phyloP scores from a whole-genome alignment of 2,888 invertebrate species.

The Drosophila mayaguana region DNA sequence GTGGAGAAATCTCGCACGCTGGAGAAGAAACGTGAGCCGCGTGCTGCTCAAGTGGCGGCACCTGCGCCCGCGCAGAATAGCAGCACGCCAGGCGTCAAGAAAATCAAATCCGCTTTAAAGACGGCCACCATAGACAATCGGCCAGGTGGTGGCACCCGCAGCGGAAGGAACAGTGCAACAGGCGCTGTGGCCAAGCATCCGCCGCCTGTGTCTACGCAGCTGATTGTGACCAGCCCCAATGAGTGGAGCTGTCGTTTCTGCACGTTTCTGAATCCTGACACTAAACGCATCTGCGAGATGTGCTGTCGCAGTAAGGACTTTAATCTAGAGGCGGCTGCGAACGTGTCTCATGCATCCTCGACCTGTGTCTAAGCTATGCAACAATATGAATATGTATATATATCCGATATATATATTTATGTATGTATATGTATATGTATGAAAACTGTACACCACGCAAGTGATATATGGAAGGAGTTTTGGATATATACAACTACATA shows the following conservation, averaged over 20 bases:
- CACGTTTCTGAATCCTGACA: constrained; percentile 88
- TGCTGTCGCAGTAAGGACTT: constrained; percentile 87
- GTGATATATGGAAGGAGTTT: constrained; percentile 62
- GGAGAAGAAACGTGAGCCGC: constrained; percentile 66
- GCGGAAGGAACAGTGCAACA: constrained; percentile 36
- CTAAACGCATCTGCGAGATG: constrained; percentile 89
- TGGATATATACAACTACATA: constrained; percentile 42
- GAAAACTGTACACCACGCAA: constrained; percentile 49
- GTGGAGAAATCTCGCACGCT: constrained; percentile 66
- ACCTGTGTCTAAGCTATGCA: constrained; percentile 81
- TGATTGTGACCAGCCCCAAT: constrained; percentile 79
- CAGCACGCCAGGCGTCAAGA: constrained; percentile 64
- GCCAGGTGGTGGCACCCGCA: constrained; percentile 13
- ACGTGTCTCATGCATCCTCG: constrained; percentile 79
- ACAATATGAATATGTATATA: constrained; percentile 9
- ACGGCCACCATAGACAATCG: constrained; percentile 65
- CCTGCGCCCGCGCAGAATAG: constrained; percentile 49
- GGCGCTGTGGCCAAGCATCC: constrained; percentile 71
- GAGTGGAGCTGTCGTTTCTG: constrained; percentile 89
- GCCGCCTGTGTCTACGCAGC: constrained; percentile 71
- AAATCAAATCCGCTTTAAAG: constrained; percentile 76
- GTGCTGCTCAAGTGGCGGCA: constrained; percentile 47
- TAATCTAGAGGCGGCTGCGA: constrained; percentile 83
- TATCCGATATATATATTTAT: neutral
- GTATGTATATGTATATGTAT: constrained; percentile 8